phyloP scores from a whole-genome alignment of 2,797 vertebrate genomes.

The Xerus rutilus region DNA sequence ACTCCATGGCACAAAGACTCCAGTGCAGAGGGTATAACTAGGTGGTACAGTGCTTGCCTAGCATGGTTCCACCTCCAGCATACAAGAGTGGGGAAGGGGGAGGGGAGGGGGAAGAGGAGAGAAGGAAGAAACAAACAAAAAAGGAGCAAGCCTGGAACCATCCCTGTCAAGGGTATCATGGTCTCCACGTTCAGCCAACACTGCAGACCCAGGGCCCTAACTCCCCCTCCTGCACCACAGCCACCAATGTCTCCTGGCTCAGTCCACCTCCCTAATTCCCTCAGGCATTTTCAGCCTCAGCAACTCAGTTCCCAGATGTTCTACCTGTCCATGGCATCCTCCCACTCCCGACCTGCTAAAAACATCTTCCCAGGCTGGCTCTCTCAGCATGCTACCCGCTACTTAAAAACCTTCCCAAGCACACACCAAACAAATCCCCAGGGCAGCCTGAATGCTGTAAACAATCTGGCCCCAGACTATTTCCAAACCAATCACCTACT shows the following conservation, averaged over 20 bases:
- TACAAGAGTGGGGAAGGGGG: no score
- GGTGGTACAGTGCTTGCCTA: no score
- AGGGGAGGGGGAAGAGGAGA: no score
- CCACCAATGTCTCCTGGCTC: fast-evolving
- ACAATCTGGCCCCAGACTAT: neutral
- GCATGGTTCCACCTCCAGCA: neutral
- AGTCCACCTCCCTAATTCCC: neutral
- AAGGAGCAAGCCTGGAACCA: no score
- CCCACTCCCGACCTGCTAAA: neutral
- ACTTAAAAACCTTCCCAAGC: neutral
- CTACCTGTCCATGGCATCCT: neutral
- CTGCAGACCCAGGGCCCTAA: neutral
- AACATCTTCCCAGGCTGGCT: neutral
- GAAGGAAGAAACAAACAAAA: no score
- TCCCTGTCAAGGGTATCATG: fast-evolving
- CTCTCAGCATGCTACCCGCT: neutral
- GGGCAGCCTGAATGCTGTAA: neutral
- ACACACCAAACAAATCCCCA: neutral
- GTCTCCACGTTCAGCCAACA: no score
- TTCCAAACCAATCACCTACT: neutral
- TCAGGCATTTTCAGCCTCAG: neutral
- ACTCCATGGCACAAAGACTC: no score
- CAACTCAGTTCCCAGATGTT: fast-evolving
- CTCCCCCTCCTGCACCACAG: neutral
- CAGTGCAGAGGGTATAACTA: no score